phyloP scores from a whole-genome alignment of 2,113 vertebrate genomes.

The Hystrix cristata region DNA sequence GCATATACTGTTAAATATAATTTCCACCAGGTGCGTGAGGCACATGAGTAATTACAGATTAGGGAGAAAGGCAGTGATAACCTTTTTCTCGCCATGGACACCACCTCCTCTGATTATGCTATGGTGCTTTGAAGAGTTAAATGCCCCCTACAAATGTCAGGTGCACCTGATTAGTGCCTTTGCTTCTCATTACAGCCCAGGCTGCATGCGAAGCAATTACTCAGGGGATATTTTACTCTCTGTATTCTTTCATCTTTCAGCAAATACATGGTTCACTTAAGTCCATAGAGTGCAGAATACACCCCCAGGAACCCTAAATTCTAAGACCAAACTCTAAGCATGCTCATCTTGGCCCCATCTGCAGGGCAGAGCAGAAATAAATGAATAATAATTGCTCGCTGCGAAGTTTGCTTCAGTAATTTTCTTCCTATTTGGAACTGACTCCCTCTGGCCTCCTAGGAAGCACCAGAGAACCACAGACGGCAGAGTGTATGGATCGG shows the following conservation, averaged over 20 bases:
- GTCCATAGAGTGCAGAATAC: background rate
- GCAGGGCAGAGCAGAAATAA: background rate
- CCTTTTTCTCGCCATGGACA: background rate
- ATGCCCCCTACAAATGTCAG: background rate
- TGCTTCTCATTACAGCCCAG: background rate
- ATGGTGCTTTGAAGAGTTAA: background rate
- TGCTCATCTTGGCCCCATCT: background rate
- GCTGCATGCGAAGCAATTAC: background rate
- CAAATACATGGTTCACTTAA: background rate
- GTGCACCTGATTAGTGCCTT: background rate
- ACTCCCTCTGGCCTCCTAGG: too few relatives aligned
- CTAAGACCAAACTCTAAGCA: background rate
- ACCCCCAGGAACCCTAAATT: background rate
- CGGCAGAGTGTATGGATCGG: background rate
- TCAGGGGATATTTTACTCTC: background rate
- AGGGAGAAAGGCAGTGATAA: background rate
- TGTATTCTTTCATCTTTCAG: background rate
- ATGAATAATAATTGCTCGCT: background rate
- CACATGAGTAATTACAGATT: slow-evolving; percentile 54
- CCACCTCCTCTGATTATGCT: background rate
- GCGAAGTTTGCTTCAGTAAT: background rate
- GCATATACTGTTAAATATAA: slow-evolving; percentile 45
- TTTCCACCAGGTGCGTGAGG: slow-evolving; percentile 69
- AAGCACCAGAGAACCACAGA: background rate
- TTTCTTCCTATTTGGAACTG: background rate